Conservation (phyloP, 37 sponge, comb jelly and placozoan species). For the Aphrocallistes beatrix region DNA sequence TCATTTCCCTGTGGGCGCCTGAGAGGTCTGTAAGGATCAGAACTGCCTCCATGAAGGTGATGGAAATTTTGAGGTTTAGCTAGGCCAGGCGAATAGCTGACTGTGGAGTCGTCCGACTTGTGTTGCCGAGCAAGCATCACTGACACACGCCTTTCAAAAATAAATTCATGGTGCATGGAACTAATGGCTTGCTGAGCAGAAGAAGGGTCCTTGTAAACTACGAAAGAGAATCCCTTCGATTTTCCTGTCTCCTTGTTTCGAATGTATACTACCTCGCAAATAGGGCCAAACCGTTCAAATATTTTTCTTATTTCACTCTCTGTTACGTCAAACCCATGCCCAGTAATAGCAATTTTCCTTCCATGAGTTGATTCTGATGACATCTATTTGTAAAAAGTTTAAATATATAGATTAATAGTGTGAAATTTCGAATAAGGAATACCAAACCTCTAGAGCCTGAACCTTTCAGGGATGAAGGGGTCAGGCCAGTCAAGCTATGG, state of each 20-base stretch:
- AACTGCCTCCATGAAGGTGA: background rate
- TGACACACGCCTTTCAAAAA: constrained; percentile 3
- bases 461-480: too few species aligned
- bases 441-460: too few species aligned
- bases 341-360: background rate
- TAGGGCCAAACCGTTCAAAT: background rate
- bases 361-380: background rate
- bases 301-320: background rate
- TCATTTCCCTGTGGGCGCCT: background rate
- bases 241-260: background rate
- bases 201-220: background rate
- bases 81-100: background rate
- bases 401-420: too few species aligned
- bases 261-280: background rate
- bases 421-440: too few species aligned
- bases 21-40: background rate
- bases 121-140: background rate
- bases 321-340: background rate
- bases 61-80: background rate
- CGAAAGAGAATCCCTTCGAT: constrained; percentile 9
- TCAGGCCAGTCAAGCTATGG: too few species aligned
- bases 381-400: too few species aligned
- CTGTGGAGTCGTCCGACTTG: background rate
- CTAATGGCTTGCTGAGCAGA: background rate
- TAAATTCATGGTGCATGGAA: background rate